Evolutionary conservation across 1,140 invertebrate genomes (phyloP), one percentile per base, ranked within the genome.

Genomic region (Drosophila kanapiae): DNA sequence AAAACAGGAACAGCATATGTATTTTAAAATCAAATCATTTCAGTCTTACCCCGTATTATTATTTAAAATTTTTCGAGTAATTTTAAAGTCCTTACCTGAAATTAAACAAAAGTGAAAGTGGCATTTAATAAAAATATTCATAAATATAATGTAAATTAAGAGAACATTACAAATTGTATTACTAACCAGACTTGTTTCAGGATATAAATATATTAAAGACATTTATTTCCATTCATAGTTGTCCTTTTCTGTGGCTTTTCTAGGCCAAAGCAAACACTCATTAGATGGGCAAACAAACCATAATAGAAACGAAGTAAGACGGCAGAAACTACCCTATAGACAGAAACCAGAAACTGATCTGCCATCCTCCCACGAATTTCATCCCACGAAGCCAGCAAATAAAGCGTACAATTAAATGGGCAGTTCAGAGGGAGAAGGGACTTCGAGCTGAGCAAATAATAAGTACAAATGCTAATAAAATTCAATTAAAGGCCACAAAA

Each of bases 391-490:
- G 23, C 16, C 47, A 53, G 65, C 68, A 78, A 84, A 90, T 88
- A 90, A 84, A 80, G 51, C 77, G 76, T 84, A 68, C 84, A 77
- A 87, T 84, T 90, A 88, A 87, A 84, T 84, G 71, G 59, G 33
- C 47, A 18, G 31, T 14, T 49, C 9, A 47, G 37, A 37, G 13
- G 6, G 49, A 16, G 14, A 48, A 27, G 35, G 27, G 43, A 14
- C 4, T 11, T 29, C 37, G 11, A 54, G 63, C 54, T 42, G 31
- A 64, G 54, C 85, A 87, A 87, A 87, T 90, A 87, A 81, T 87
- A 87, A 87, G 84, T 90, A 87, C 72, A 83, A 91, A 87, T 87
- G 86, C 86, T 87, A 91, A 91, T 91, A 91, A 91, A 91, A 91
- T 91, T 91, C 86, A 91, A 91, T 91, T 91, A 91, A 91, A 91